Evolutionary conservation across 2,797 vertebrate species (phyloP).

Genomic region (Numenius phaeopus): DNA sequence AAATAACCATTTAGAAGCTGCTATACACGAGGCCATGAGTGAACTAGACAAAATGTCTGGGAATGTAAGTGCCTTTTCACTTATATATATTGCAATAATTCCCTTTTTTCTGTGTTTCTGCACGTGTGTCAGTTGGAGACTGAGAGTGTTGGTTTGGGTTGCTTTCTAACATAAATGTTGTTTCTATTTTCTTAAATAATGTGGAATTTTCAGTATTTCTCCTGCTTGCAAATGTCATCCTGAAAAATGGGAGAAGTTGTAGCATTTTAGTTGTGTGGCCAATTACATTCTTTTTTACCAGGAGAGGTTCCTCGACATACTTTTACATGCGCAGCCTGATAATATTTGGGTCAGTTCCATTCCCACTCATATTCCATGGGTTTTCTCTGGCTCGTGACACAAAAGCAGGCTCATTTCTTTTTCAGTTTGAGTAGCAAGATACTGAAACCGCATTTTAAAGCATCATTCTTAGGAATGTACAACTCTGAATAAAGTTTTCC

Average conservation of each 20-base stretch:
- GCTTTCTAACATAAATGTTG: neutral
- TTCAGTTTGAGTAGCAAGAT: neutral
- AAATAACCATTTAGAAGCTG: conserved; percentile 99
- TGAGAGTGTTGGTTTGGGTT: neutral
- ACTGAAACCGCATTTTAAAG: neutral
- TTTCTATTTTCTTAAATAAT: neutral
- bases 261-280: neutral
- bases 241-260: neutral
- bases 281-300: neutral
- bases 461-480: neutral
- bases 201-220: neutral
- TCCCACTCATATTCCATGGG: accelerated
- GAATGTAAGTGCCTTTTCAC: conserved; percentile 88
- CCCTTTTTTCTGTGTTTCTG: neutral
- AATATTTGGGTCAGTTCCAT: neutral
- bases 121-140: accelerated
- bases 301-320: neutral
- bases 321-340: neutral
- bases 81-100: neutral
- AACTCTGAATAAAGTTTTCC: neutral
- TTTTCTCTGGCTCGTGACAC: neutral
- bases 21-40: conserved; percentile 98
- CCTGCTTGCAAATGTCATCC: neutral
- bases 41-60: conserved; percentile 98
- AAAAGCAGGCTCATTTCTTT: neutral